Conservation (phyloP, 2,797 vertebrate species). For the Molossus molossus region DNA sequence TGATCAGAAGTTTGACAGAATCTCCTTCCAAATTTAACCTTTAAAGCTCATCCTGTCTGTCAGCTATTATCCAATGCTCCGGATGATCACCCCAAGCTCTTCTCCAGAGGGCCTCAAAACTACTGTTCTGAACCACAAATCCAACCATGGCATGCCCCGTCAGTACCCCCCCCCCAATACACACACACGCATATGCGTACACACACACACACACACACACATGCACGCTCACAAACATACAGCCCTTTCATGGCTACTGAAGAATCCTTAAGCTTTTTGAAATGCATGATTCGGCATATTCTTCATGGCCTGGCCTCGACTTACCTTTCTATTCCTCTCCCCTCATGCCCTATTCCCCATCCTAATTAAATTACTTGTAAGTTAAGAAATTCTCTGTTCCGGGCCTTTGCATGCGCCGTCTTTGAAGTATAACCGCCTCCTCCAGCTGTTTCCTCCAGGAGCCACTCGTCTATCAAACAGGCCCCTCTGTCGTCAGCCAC, state of each 20-base stretch:
- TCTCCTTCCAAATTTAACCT: not conserved
- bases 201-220: not conserved
- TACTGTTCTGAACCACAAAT: not conserved
- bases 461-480: too few species aligned
- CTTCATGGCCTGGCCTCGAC: not conserved
- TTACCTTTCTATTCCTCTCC: not conserved
- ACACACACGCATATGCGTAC: too few species aligned
- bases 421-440: not conserved
- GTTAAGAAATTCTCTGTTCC: not conserved
- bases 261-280: not conserved
- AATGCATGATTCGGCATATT: not conserved
- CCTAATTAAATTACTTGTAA: not conserved
- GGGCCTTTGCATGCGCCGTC: not conserved
- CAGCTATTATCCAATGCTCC: too few species aligned
- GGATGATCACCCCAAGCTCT: not conserved
- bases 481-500: too few species aligned
- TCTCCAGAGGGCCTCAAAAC: not conserved
- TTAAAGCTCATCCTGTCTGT: not conserved
- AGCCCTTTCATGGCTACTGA: not conserved
- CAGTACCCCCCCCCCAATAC: too few species aligned
- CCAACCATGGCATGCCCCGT: not conserved
- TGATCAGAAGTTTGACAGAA: not conserved
- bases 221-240: fast-evolving
- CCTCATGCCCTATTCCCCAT: not conserved
- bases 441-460: not conserved